These are phyloP conservation scores for Calyptommatus sinebrachiatus DNA, from an alignment of 2,113 vertebrate genomes.

Conservation along the genomic window DNA sequence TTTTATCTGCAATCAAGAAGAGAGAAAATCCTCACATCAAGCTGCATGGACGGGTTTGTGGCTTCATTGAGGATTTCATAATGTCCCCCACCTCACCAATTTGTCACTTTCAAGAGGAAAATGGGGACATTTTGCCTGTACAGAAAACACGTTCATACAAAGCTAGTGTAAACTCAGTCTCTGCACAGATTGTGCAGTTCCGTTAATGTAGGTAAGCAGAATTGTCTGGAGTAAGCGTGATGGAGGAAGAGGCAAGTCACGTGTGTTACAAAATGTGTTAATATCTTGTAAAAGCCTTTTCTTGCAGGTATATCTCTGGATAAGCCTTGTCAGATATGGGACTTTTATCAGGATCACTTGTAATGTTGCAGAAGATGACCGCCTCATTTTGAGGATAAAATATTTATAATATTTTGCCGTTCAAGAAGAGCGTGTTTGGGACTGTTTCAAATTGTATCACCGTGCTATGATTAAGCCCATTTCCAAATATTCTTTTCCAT, in stretches of 20 bases:
- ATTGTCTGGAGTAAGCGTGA: slow-evolving; percentile 71
- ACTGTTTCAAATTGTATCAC: slow-evolving; percentile 84
- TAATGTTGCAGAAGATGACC: slow-evolving; percentile 89
- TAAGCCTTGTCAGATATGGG: slow-evolving; percentile 87
- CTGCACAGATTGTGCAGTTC: slow-evolving; percentile 58
- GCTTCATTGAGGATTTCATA: slow-evolving; percentile 89
- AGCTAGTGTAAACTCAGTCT: slow-evolving; percentile 71
- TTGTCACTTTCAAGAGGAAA: slow-evolving; percentile 79
- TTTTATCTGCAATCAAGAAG: slow-evolving; percentile 84
- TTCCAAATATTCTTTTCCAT: slow-evolving; percentile 81
- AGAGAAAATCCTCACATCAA: slow-evolving; percentile 90
- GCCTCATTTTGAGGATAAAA: slow-evolving; percentile 86
- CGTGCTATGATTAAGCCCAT: slow-evolving; percentile 81
- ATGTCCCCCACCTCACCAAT: slow-evolving; percentile 63
- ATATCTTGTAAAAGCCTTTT: slow-evolving; percentile 93
- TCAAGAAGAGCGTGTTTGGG: slow-evolving; percentile 91
- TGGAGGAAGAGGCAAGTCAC: slow-evolving; percentile 71
- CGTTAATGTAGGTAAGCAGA: slow-evolving; percentile 71
- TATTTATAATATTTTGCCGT: slow-evolving; percentile 83
- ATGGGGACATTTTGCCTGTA: slow-evolving; percentile 75
- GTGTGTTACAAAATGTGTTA: slow-evolving; percentile 82
- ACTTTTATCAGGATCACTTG: slow-evolving; percentile 89
- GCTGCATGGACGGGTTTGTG: slow-evolving; percentile 87
- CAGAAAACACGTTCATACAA: slow-evolving; percentile 70
- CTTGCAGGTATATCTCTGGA: slow-evolving; percentile 91